These are phyloP conservation scores for Drosophila neocordata DNA, from an alignment of 1,140 invertebrate species.

Conservation along the genomic window DNA sequence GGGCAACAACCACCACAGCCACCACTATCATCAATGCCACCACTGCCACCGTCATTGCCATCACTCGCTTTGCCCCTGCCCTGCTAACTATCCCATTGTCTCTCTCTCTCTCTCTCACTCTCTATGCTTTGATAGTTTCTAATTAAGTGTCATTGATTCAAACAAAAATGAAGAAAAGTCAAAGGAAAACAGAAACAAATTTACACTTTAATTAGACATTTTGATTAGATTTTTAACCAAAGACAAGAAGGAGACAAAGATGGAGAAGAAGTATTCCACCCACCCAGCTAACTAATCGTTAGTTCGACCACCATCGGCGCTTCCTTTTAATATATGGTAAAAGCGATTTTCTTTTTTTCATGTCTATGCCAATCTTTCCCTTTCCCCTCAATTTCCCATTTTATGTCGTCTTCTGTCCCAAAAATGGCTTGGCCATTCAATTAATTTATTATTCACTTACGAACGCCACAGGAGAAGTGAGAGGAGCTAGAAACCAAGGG, in stretches of 20 bases:
- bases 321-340: not conserved
- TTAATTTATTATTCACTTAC: conserved; percentile 81
- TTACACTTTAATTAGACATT: conserved; percentile 76
- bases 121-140: conserved; percentile 48
- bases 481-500: not conserved
- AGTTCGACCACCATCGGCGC: not conserved
- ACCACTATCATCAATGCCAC: not conserved
- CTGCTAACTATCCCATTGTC: not conserved
- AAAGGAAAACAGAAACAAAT: conserved; percentile 38
- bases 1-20: not conserved
- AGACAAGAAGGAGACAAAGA: not conserved
- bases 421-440: conserved; percentile 75
- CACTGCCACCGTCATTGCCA: not conserved
- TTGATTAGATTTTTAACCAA: conserved; percentile 31
- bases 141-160: conserved; percentile 77
- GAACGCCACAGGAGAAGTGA: conserved; percentile 40
- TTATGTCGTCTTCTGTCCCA: conserved; percentile 15
- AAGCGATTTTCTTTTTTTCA: not conserved
- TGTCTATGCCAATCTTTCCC: too few species aligned
- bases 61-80: conserved; percentile 23
- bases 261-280: not conserved
- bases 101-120: too few species aligned
- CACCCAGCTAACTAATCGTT: not conserved
- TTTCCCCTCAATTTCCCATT: not conserved
- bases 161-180: not conserved